phyloP scores from a whole-genome alignment of 2,888 invertebrate species.

The Charanyca ferruginea region DNA sequence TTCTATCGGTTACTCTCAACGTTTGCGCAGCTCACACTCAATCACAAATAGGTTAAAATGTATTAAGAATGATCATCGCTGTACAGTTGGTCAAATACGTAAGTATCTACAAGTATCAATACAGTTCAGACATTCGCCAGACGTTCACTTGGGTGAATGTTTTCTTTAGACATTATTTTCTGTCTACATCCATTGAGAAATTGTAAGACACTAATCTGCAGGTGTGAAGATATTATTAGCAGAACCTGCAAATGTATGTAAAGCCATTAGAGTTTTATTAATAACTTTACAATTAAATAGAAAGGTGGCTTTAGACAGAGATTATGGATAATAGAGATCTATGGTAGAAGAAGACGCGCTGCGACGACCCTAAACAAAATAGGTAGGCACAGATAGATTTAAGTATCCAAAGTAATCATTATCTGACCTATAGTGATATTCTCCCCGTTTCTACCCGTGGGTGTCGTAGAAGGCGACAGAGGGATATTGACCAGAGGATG shows the following conservation, averaged over 20 bases:
- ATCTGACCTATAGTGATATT: too few relatives aligned
- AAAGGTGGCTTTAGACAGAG: too few relatives aligned
- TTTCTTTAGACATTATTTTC: conserved; percentile 35
- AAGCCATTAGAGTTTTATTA: conserved; percentile 2
- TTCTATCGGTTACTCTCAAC: conserved; percentile 38
- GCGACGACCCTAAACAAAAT: too few relatives aligned
- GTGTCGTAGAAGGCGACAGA: too few relatives aligned
- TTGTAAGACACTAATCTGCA: conserved; percentile 15
- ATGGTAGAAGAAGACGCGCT: neutral
- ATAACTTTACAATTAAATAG: neutral
- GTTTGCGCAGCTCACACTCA: conserved; percentile 42
- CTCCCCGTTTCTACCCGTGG: too few relatives aligned
- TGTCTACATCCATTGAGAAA: conserved; percentile 20
- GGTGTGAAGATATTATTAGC: conserved; percentile 23
- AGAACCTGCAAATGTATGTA: neutral
- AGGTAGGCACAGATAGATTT: too few relatives aligned
- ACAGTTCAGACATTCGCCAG: conserved; percentile 49
- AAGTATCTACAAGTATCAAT: conserved; percentile 30
- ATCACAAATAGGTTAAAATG: conserved; percentile 56
- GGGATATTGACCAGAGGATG: too few relatives aligned
- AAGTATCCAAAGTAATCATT: too few relatives aligned
- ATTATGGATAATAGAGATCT: neutral
- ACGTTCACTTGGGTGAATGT: conserved; percentile 43
- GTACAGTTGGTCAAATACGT: conserved; percentile 60
- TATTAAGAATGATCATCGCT: conserved; percentile 53